Evolutionary conservation across 2,797 vertebrate genomes (phyloP).

Genomic region (Hippoglossus hippoglossus): DNA sequence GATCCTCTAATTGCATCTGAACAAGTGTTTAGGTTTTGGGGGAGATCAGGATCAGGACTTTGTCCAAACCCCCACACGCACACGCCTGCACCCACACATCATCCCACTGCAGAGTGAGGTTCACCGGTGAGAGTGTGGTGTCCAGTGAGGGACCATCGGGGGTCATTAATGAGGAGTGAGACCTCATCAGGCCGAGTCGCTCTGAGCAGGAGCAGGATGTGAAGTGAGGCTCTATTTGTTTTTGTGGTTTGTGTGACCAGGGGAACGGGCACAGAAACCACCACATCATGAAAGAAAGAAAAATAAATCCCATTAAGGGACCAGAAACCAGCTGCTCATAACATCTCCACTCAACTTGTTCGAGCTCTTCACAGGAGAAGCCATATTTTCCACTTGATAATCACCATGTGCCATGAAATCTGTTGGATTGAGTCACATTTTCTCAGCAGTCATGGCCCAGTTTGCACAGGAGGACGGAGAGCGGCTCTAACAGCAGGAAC

Average conservation of each 20-base stretch:
- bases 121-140: neutral
- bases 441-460: too few species aligned
- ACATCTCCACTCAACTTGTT: neutral
- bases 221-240: constrained; percentile 3
- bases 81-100: too few species aligned
- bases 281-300: neutral
- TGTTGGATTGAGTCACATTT: too few species aligned
- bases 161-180: neutral
- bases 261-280: neutral
- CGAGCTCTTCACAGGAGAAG: neutral
- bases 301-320: constrained; percentile 7
- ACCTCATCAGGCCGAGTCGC: neutral
- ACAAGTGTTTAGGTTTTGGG: constrained; percentile 23
- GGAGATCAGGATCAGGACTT: neutral
- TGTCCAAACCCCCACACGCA: neutral
- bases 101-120: too few species aligned
- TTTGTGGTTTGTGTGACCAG: constrained; percentile 2
- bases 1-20: constrained; percentile 4
- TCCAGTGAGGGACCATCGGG: neutral
- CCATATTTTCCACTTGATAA: neutral
- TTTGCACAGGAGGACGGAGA: neutral
- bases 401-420: too few species aligned
- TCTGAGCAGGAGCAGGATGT: constrained; percentile 1
- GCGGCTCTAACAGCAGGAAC: neutral
- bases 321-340: neutral